phyloP scores from a whole-genome alignment of 1,140 invertebrate species.

The Anthonomus grandis region DNA sequence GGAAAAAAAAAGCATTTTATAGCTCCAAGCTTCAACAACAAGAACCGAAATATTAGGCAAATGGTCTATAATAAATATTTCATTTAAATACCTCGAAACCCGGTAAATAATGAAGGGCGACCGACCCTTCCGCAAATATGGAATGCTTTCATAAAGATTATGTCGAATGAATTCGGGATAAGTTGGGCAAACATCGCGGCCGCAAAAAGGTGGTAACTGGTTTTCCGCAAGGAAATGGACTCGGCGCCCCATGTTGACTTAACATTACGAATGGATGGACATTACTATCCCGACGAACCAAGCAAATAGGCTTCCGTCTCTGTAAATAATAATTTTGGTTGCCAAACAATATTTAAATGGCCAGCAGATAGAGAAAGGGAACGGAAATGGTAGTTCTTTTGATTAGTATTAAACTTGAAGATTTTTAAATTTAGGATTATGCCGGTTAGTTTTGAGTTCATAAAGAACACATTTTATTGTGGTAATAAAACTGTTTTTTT shows the following conservation, averaged over 20 bases:
- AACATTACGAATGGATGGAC: constrained; percentile 47
- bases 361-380: too few species aligned
- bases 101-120: constrained; percentile 7
- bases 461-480: too few species aligned
- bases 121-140: constrained; percentile 21
- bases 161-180: constrained; percentile 9
- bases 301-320: constrained; percentile 41
- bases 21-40: too few species aligned
- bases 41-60: neutral
- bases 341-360: constrained; percentile 40
- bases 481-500: too few species aligned
- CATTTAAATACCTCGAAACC: neutral
- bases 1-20: too few species aligned
- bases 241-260: constrained; percentile 38
- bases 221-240: constrained; percentile 23
- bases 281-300: constrained; percentile 37
- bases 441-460: too few species aligned
- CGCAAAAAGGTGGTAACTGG: constrained; percentile 30
- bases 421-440: too few species aligned
- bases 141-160: constrained; percentile 8
- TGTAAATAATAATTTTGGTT: constrained; percentile 48
- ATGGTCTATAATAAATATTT: constrained; percentile 7
- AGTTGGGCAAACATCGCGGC: constrained; percentile 24
- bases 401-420: too few species aligned
- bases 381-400: too few species aligned